These are phyloP conservation scores for Sminthopsis crassicaudata DNA, from an alignment of 2,113 vertebrate species.

Conservation along the genomic window DNA sequence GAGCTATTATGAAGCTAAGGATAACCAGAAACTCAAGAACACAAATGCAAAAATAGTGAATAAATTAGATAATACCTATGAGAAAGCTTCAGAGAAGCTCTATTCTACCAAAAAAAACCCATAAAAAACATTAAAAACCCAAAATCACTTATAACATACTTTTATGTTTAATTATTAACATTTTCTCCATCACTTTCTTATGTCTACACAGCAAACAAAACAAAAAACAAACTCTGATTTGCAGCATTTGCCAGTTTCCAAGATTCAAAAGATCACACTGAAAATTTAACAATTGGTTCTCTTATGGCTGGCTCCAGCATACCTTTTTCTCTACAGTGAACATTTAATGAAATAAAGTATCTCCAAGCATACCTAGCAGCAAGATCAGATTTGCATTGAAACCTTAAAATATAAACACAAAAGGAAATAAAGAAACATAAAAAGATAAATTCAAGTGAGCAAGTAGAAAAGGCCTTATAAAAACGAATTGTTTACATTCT, in stretches of 20 bases:
- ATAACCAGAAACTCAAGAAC: background rate
- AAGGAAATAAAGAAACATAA: background rate
- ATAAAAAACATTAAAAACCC: background rate
- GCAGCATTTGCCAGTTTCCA: background rate
- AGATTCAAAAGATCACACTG: background rate
- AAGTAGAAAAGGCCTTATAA: background rate
- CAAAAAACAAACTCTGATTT: background rate
- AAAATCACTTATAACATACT: background rate
- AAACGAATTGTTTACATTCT: background rate
- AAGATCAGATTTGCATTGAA: background rate
- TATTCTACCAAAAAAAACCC: background rate
- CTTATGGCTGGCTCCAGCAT: background rate
- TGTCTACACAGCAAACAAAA: background rate
- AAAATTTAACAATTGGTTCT: background rate
- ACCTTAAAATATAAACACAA: background rate
- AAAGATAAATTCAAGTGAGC: background rate
- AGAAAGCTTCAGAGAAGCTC: background rate
- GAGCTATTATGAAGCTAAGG: background rate
- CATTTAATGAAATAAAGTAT: background rate
- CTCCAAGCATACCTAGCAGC: background rate
- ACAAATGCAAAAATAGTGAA: background rate
- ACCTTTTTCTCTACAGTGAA: background rate
- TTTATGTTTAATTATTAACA: background rate
- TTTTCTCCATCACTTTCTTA: background rate
- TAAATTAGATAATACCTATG: background rate